Evolutionary conservation across 2,797 vertebrate species (phyloP), one percentile per base, ranked within the genome.

Genomic region (Rhadinocentrus ornatus): DNA sequence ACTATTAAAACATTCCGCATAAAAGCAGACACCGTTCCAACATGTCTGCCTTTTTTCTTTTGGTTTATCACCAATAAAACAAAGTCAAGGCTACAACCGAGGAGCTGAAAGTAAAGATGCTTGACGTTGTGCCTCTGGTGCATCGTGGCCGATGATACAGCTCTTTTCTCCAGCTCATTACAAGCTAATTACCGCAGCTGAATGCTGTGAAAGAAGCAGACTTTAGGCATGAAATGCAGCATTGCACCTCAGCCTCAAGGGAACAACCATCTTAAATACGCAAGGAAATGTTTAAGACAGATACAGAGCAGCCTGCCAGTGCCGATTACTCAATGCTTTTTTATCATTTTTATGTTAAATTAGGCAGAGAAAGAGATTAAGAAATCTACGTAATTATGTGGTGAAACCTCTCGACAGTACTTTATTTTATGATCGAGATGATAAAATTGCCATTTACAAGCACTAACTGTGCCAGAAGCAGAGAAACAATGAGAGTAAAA

Each of bases 261-360:
- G 84, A 84, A 27, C 55, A 61, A 29, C 39, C 37, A 8, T 71
- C 73, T 66, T 68, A 78, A 82, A 85, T 78, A 71, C 73, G 71
- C 62, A 34, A 60, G 39, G 58, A 41, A 48, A 64, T 34, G 62
- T 65, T 54, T 41, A 56, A 79, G 59, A 77, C 13, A 84, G 77
- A 85, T 80, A 78, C 75, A 75, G 44, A 63, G 44, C 75, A 80
- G 74, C 65, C 75, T 71, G 66, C 82, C 62, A 61, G 62, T 66
- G 72, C 76, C 73, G 69, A 73, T 80, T 84, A 85, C 74, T 77
- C 62, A 72, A 66, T 69, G 24, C 66, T 73, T 64, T 76, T 65
- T 81, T 66, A 70, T 73, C 77, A 50, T 86, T 83, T 77, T 54
- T 58, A 57, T 77, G 85, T 78, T 86, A 85, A 89, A 92, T 86